Percentiles rank a stretch among this genome's conserved stretches.
phyloP scores from a whole-genome alignment of 2,888 invertebrate genomes.

The Watsonalla cultraria region DNA sequence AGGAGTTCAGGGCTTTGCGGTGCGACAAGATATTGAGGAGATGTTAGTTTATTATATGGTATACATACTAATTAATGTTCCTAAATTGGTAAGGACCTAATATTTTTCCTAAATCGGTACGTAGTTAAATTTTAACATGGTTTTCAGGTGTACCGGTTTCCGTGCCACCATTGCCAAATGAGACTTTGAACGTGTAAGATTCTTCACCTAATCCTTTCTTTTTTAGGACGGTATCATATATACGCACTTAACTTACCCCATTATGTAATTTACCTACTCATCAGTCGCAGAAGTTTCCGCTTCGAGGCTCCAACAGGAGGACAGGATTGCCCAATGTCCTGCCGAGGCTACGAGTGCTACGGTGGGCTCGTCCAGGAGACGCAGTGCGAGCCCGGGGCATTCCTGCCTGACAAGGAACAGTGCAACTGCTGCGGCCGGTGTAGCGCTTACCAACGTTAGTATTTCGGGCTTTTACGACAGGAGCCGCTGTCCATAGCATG shows the following conservation, averaged over 20 bases:
- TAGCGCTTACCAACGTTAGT: constrained; percentile 59
- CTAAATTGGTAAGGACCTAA: no score
- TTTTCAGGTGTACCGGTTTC: constrained; percentile 56
- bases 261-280: not conserved
- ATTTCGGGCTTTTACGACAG: not conserved
- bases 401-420: constrained; percentile 51
- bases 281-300: constrained; percentile 51
- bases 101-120: no score
- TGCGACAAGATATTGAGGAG: constrained; percentile 56
- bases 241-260: not conserved
- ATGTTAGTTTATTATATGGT: constrained; percentile 41
- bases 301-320: constrained; percentile 41
- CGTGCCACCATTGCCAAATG: constrained; percentile 48
- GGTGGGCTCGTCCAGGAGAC: constrained; percentile 36
- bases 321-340: constrained; percentile 52
- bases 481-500: no score
- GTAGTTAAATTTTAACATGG: not conserved
- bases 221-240: not conserved
- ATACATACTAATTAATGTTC: not conserved
- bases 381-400: constrained; percentile 50
- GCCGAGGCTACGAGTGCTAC: constrained; percentile 50
- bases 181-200: constrained; percentile 48
- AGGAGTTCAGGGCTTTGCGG: constrained; percentile 54
- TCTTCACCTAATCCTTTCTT: not conserved
- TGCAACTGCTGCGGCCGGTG: constrained; percentile 69